A percentile compares a stretch with the other conserved stretches of the same genome.
phyloP scores from a whole-genome alignment of 2,113 vertebrate species.

The Leiothrix lutea region DNA sequence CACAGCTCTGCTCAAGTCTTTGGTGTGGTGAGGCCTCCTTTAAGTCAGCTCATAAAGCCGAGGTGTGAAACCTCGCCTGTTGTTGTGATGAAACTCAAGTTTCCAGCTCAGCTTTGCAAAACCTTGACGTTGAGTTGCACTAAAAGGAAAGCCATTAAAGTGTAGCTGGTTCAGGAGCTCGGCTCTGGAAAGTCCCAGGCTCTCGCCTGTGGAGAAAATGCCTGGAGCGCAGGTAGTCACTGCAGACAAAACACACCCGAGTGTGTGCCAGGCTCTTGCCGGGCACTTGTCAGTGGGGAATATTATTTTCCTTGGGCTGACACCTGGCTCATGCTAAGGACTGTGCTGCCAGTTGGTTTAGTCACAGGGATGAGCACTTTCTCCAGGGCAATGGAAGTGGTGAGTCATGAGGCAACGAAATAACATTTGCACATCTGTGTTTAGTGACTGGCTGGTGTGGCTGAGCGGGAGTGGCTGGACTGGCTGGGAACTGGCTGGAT shows the following conservation, averaged over 20 bases:
- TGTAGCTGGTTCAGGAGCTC: not conserved
- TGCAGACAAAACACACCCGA: not conserved
- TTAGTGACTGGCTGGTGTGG: not conserved
- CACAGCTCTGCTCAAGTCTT: not conserved
- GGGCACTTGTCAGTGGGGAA: not conserved
- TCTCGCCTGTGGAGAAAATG: not conserved
- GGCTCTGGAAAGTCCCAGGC: not conserved
- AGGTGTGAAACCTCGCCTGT: not conserved
- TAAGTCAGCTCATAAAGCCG: not conserved
- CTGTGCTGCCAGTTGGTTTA: not conserved
- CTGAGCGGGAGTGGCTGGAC: not conserved
- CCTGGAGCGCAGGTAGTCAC: not conserved
- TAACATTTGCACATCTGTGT: not conserved
- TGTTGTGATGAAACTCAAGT: not conserved
- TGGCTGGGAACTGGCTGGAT: not conserved
- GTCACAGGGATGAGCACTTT: constrained; percentile 37
- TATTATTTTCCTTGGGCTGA: not conserved
- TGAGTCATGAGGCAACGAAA: not conserved
- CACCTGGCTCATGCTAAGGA: not conserved
- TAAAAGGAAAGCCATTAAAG: not conserved
- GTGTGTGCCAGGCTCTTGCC: not conserved
- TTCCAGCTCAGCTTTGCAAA: not conserved
- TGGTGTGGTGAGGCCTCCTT: not conserved
- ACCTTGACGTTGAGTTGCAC: not conserved
- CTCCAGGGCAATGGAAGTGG: not conserved